Evolutionary conservation across 2,113 vertebrate species (phyloP).

Genomic region (Lamprologus tigripictilis): DNA sequence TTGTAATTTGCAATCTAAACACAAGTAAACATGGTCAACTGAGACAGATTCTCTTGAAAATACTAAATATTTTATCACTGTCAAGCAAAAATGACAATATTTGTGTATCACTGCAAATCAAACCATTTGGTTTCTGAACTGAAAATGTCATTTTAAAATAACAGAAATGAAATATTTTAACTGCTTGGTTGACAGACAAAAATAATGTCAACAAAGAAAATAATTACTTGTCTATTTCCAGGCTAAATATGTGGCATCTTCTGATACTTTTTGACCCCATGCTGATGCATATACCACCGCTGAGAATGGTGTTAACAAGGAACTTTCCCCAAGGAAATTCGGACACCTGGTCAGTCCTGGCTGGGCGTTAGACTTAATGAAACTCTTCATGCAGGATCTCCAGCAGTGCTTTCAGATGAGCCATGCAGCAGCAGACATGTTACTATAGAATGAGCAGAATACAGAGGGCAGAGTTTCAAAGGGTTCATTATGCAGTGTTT

Average conservation of each 20-base stretch:
- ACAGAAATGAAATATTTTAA: background rate
- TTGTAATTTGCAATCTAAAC: background rate
- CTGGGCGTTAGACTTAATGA: background rate
- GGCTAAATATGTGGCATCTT: background rate
- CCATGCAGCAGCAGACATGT: background rate
- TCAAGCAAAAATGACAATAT: background rate
- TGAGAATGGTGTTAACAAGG: background rate
- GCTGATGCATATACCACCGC: background rate
- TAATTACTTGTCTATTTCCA: background rate
- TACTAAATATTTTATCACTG: background rate
- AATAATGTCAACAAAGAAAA: background rate
- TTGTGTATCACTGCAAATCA: background rate
- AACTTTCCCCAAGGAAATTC: background rate
- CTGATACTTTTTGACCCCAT: background rate
- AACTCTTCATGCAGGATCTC: constrained; percentile 11
- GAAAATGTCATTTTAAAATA: background rate
- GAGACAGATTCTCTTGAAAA: background rate
- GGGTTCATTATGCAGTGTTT: background rate
- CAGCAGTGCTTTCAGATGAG: background rate
- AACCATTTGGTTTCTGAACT: background rate
- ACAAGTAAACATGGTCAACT: background rate
- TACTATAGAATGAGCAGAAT: background rate
- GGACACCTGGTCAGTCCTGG: background rate
- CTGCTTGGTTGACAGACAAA: background rate
- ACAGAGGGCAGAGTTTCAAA: background rate